phyloP scores from a whole-genome alignment of 2,888 invertebrate genomes.

The Thyatira batis region DNA sequence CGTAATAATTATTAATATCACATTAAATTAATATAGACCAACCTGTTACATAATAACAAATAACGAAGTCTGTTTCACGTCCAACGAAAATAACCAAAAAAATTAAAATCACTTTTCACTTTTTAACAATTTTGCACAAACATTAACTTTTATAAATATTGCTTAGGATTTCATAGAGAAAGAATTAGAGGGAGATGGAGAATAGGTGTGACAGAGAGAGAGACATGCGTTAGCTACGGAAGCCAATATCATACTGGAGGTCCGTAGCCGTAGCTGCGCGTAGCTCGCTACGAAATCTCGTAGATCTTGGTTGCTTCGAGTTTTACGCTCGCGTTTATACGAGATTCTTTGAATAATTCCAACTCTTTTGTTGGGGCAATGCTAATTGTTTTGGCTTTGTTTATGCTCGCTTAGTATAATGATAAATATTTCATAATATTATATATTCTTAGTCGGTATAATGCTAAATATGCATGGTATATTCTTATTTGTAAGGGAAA shows the following conservation, averaged over 20 bases:
- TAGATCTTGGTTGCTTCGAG: slow-evolving; percentile 20
- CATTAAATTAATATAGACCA: slow-evolving; percentile 16
- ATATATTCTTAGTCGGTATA: background rate
- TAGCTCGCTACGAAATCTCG: slow-evolving; percentile 36
- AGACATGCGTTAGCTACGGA: slow-evolving; percentile 23
- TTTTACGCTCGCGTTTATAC: slow-evolving; percentile 14
- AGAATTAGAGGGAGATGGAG: slow-evolving; percentile 34
- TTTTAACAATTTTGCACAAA: background rate
- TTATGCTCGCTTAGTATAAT: background rate
- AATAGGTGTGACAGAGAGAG: slow-evolving; percentile 31
- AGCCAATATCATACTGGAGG: slow-evolving; percentile 34
- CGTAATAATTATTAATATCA: background rate
- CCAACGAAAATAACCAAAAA: slow-evolving; percentile 5
- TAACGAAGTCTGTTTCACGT: slow-evolving; percentile 3
- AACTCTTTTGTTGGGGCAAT: background rate
- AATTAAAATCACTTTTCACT: slow-evolving; percentile 12
- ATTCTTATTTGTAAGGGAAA: too few relatives aligned
- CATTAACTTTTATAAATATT: slow-evolving; percentile 14
- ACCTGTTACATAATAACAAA: slow-evolving; percentile 42
- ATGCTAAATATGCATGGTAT: too few relatives aligned
- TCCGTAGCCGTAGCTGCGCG: slow-evolving; percentile 40
- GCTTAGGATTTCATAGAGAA: slow-evolving; percentile 29
- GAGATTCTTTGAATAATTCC: background rate
- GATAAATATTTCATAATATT: background rate
- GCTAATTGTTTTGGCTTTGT: background rate